These are phyloP conservation scores for Congeria kusceri DNA, from an alignment of 2,888 invertebrate genomes.

Conservation along the genomic window DNA sequence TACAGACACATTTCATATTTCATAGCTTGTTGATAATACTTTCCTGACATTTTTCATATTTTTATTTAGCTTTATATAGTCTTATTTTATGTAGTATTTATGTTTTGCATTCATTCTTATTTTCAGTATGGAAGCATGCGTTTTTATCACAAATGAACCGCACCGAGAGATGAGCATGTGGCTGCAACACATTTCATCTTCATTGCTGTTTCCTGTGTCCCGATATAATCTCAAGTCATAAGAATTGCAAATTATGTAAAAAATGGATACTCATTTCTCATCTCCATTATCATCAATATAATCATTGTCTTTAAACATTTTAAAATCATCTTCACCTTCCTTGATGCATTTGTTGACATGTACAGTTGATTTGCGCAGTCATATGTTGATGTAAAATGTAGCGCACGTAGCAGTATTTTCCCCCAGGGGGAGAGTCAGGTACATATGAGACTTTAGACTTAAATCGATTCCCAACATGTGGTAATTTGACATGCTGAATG, in stretches of 20 bases:
- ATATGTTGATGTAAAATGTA: too few relatives aligned
- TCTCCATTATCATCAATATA: neutral
- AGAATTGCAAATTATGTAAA: neutral
- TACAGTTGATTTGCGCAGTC: too few relatives aligned
- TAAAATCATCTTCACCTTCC: too few relatives aligned
- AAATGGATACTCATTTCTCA: neutral
- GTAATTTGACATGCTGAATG: too few relatives aligned
- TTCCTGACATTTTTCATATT: neutral
- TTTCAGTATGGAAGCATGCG: slow-evolving; percentile 70
- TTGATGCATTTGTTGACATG: too few relatives aligned
- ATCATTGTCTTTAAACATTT: too few relatives aligned
- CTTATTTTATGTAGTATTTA: neutral
- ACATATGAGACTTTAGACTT: too few relatives aligned
- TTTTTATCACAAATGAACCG: slow-evolving; percentile 68
- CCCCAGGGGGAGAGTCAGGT: too few relatives aligned
- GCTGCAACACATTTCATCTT: neutral
- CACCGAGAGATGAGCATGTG: slow-evolving; percentile 64
- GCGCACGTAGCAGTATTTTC: too few relatives aligned
- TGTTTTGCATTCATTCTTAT: slow-evolving; percentile 18
- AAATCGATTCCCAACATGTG: too few relatives aligned
- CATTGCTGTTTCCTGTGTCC: neutral
- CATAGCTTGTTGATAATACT: neutral
- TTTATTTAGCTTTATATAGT: slow-evolving; percentile 1
- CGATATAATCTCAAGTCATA: slow-evolving; percentile 5
- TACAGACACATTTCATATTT: neutral